phyloP scores from a whole-genome alignment of 2,797 vertebrate genomes.

The Hoplostethus mediterraneus region DNA sequence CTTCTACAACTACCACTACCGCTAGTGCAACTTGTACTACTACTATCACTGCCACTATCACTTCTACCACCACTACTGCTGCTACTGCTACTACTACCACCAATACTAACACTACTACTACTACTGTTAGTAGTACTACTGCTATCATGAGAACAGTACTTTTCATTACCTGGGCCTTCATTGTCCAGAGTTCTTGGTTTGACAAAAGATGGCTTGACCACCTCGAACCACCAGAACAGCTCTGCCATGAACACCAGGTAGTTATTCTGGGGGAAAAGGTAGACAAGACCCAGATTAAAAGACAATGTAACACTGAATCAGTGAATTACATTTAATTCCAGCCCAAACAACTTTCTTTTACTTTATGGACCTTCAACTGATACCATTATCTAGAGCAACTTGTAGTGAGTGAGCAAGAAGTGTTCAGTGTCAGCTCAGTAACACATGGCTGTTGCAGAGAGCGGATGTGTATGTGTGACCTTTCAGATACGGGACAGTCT shows the following conservation, averaged over 20 bases:
- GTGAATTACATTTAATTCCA: background rate
- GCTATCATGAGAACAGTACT: background rate
- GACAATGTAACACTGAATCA: background rate
- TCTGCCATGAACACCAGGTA: constrained; percentile 99
- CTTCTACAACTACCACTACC: background rate
- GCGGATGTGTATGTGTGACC: background rate
- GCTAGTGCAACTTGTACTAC: background rate
- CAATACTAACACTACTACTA: too few relatives aligned
- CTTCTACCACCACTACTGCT: background rate
- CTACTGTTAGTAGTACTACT: background rate
- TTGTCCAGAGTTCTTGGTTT: constrained; percentile 87
- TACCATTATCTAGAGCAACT: too few relatives aligned
- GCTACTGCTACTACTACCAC: background rate
- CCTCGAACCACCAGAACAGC: constrained; percentile 98
- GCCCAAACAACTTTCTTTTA: too few relatives aligned
- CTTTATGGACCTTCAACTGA: too few relatives aligned
- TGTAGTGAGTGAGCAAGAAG: too few relatives aligned
- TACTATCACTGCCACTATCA: background rate
- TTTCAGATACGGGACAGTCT: background rate
- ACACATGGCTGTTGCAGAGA: background rate
- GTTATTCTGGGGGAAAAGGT: constrained; percentile 88
- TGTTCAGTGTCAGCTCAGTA: background rate
- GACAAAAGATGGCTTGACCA: constrained; percentile 95
- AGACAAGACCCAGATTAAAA: constrained; percentile 19
- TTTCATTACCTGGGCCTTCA: constrained; percentile 72